These are phyloP conservation scores for Deroplatys truncata DNA, from an alignment of 2,888 invertebrate genomes.

Conservation along the genomic window DNA sequence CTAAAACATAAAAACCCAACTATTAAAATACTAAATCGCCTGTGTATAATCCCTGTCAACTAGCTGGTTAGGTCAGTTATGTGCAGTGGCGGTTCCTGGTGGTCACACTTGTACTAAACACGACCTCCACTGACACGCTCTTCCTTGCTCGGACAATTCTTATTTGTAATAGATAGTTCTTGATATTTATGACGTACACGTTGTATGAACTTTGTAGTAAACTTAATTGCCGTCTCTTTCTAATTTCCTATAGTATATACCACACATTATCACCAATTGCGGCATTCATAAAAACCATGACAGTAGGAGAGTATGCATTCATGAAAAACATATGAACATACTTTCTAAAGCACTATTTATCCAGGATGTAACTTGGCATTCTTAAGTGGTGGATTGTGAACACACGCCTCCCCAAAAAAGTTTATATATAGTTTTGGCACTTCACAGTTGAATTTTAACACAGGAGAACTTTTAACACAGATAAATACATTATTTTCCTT, in stretches of 20 bases:
- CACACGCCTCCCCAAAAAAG: no score
- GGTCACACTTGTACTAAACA: slow-evolving; percentile 18
- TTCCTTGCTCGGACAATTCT: no score
- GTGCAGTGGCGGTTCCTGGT: slow-evolving; percentile 19
- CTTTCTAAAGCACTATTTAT: no score
- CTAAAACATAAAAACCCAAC: no score
- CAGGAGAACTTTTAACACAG: neutral
- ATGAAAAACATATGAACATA: neutral
- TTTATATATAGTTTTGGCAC: neutral
- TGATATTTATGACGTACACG: neutral
- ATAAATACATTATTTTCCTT: neutral
- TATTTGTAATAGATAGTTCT: neutral
- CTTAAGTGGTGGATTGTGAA: neutral
- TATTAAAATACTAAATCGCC: no score
- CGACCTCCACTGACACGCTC: neutral
- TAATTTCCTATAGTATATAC: neutral
- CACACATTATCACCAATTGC: neutral
- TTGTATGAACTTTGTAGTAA: neutral
- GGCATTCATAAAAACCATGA: neutral
- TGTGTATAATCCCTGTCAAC: neutral
- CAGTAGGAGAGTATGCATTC: neutral
- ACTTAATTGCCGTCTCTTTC: neutral
- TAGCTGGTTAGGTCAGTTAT: slow-evolving; percentile 14
- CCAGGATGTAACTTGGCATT: no score
- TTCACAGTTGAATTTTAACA: neutral